Conservation (phyloP, 2,113 vertebrate species). For the Trichechus manatus region DNA sequence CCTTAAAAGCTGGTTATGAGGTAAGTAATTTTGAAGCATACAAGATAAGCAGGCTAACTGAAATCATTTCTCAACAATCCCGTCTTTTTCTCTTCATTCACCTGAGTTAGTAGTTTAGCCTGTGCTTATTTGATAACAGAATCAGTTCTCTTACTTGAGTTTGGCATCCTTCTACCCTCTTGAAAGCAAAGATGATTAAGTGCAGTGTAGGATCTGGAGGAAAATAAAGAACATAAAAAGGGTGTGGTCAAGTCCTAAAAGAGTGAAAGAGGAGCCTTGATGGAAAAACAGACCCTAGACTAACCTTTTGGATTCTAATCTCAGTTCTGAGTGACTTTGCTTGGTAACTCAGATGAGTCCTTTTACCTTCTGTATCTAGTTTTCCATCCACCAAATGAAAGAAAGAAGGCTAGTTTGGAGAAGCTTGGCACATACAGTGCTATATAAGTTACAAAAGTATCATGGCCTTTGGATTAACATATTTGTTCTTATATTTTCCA, state of each 20-base stretch:
- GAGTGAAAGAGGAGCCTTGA: neutral
- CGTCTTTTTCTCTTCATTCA: constrained; percentile 49
- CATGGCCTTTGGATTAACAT: constrained; percentile 56
- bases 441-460: constrained; percentile 54
- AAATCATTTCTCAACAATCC: constrained; percentile 1
- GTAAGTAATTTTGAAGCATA: constrained; percentile 30
- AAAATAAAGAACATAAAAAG: neutral
- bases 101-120: neutral
- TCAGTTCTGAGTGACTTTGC: neutral
- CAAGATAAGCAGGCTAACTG: neutral
- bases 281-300: constrained; percentile 1
- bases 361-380: neutral
- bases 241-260: neutral
- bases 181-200: neutral
- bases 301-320: neutral
- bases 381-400: neutral
- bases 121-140: neutral
- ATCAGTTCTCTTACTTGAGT: neutral
- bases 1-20: neutral
- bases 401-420: constrained; percentile 29
- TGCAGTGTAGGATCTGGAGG: neutral
- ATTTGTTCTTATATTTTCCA: constrained; percentile 84
- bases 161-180: neutral
- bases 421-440: neutral
- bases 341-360: constrained; percentile 5